Base-by-base conservation (phyloP, 2,113 vertebrate genomes). In the Porphyrio hochstetteri region DNA sequence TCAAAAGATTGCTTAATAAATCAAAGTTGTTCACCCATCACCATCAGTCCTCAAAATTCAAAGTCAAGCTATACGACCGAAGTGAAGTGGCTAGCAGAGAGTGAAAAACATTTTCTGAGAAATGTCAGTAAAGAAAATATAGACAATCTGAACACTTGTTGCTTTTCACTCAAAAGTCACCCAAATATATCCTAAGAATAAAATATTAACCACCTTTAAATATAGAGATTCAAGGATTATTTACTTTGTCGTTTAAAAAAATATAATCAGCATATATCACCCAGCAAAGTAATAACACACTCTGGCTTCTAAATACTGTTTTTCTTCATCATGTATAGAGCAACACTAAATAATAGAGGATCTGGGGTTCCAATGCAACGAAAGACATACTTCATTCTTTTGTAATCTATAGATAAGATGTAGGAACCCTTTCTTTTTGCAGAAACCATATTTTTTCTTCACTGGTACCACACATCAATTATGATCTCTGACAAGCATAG, bases 121-220 rank as follows among this genome's bases (percentile, higher is more conserved):
- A 71, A 68, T 2, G 4, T 6, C 21, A 81, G 33, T 31, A n/a
- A 86, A 86, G 64, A 86, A 90, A 75, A 35, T 83, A 70, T 2
- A 72, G 53, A 91, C 71, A 76, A 67, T 59, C 33, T 57, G 53
- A 89, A 82, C 93, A 97, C 94, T 97, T 92, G 95, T 97, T 91
- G 60, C 72, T 94, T 90, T 86, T 60, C 25, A 56, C 57, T 42
- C 44, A 36, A 21, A 71, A 55, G 76, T 60, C 53, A 78, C 35
- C 10, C 9, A 33, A 93, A 44, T n/a, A 29, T 53, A 46, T 59
- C 13, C 87, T 13, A 68, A 69, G 28, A 94, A 76, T 56, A 71
- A 94, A 93, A 71, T 53, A 85, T 27, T 74, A 82, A 83, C 11
- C 11, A 57, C 10, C 8, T 70, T 79, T 80, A 94, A 93, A 69